Evolutionary conservation across 2,113 vertebrate species (phyloP).

Genomic region (Bufo gargarizans): DNA sequence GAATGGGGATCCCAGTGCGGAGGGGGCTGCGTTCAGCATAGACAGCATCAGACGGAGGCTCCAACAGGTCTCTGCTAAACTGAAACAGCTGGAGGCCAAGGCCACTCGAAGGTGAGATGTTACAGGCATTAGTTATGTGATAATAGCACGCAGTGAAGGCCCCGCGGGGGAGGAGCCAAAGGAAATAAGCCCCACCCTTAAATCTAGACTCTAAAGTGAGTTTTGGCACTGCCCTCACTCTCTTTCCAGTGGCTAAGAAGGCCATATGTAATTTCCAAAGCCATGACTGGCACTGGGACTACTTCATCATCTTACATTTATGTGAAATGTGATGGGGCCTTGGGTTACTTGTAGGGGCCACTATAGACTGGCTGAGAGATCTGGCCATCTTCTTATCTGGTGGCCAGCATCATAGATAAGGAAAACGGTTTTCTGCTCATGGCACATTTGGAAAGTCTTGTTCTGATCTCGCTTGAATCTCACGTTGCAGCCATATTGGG

Average conservation of each 20-base stretch:
- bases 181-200: not conserved
- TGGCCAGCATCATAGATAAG: not conserved
- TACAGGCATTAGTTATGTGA: not conserved
- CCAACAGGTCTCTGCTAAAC: conserved; percentile 75
- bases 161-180: not conserved
- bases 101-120: conserved; percentile 74
- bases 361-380: not conserved
- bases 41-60: conserved; percentile 79
- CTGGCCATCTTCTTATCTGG: not conserved
- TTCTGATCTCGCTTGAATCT: not conserved
- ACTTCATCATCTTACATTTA: too few relatives aligned
- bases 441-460: not conserved
- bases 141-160: not conserved
- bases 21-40: conserved; percentile 69
- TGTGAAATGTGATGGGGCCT: too few relatives aligned
- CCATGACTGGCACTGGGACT: too few relatives aligned
- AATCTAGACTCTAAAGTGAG: too few relatives aligned
- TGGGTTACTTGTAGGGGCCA: not conserved
- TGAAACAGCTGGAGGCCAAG: conserved; percentile 77
- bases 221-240: too few relatives aligned
- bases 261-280: too few relatives aligned
- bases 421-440: not conserved
- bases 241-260: too few relatives aligned
- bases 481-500: not conserved
- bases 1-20: conserved; percentile 59